A percentile compares a stretch with the other conserved stretches of the same genome.
Conservation (phyloP, 2,113 vertebrate species). For the Scatophagus argus region DNA sequence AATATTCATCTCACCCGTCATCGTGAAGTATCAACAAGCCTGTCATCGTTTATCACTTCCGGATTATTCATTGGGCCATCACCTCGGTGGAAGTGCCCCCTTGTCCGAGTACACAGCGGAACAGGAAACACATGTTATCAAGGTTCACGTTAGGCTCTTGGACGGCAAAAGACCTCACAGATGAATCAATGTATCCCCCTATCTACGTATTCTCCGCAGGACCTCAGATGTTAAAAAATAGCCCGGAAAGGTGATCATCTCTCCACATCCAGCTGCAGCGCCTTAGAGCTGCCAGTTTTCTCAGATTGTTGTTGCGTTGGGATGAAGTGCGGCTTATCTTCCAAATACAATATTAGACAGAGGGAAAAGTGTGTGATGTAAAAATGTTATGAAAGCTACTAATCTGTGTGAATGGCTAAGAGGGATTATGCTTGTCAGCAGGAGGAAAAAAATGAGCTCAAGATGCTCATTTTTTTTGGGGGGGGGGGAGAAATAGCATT, state of each 20-base stretch:
- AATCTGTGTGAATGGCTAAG: conserved; percentile 73
- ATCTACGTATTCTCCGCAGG: conserved; percentile 6
- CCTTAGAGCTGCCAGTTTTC: conserved; percentile 11
- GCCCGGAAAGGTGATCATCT: conserved; percentile 34
- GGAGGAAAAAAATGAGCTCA: conserved; percentile 25
- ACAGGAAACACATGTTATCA: conserved; percentile 50
- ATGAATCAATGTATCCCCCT: conserved; percentile 33
- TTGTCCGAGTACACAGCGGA: conserved; percentile 18
- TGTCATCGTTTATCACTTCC: conserved; percentile 20
- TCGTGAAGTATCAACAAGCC: conserved; percentile 42
- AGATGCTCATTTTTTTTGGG: conserved; percentile 45
- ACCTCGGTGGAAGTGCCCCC: conserved; percentile 27
- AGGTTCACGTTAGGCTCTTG: conserved; percentile 46
- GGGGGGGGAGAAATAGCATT: conserved; percentile 22
- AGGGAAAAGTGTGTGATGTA: conserved; percentile 63
- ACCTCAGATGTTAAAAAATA: conserved; percentile 14
- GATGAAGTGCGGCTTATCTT: conserved; percentile 71
- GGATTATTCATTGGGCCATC: conserved; percentile 46
- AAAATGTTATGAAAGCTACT: conserved; percentile 74
- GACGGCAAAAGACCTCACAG: conserved; percentile 4
- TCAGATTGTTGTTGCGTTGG: conserved; percentile 42
- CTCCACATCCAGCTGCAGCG: background rate
- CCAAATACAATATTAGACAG: conserved; percentile 64
- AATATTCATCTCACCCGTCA: conserved; percentile 61
- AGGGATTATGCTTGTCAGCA: conserved; percentile 76